phyloP scores from a whole-genome alignment of 2,113 vertebrate genomes.

The Ariopsis seemanni region DNA sequence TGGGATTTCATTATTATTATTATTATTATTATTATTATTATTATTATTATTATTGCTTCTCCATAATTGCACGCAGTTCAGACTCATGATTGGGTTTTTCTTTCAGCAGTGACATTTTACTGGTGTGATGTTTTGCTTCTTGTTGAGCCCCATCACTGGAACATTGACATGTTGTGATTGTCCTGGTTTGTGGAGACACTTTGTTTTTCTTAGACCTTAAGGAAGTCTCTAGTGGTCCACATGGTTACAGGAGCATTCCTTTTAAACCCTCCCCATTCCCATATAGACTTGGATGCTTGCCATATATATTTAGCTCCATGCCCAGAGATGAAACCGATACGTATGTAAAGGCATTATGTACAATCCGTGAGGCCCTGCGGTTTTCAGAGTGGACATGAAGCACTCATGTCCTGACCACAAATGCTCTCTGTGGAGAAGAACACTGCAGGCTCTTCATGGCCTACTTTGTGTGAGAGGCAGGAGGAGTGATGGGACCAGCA shows the following conservation, averaged over 20 bases:
- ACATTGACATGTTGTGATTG: slow-evolving; percentile 51
- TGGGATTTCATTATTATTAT: neutral
- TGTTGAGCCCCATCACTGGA: slow-evolving; percentile 42
- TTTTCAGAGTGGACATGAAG: slow-evolving; percentile 44
- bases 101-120: slow-evolving; percentile 49
- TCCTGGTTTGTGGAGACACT: slow-evolving; percentile 56
- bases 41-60: slow-evolving; percentile 45
- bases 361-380: slow-evolving; percentile 42
- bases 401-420: slow-evolving; percentile 42
- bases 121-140: slow-evolving; percentile 51
- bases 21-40: neutral
- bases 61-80: slow-evolving; percentile 35
- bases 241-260: slow-evolving; percentile 45
- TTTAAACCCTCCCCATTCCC: slow-evolving; percentile 35
- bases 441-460: slow-evolving; percentile 24
- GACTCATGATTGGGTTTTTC: slow-evolving; percentile 41
- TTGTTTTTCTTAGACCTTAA: slow-evolving; percentile 57
- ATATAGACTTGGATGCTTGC: slow-evolving; percentile 38
- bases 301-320: slow-evolving; percentile 41
- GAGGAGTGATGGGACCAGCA: slow-evolving; percentile 31
- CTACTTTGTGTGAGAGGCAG: slow-evolving; percentile 36
- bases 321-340: slow-evolving; percentile 46
- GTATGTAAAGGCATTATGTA: slow-evolving; percentile 41
- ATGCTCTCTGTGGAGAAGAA: slow-evolving; percentile 31
- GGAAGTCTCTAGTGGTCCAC: slow-evolving; percentile 52